phyloP scores from a whole-genome alignment of 2,113 vertebrate genomes.

The Anarhynchus alexandrinus region DNA sequence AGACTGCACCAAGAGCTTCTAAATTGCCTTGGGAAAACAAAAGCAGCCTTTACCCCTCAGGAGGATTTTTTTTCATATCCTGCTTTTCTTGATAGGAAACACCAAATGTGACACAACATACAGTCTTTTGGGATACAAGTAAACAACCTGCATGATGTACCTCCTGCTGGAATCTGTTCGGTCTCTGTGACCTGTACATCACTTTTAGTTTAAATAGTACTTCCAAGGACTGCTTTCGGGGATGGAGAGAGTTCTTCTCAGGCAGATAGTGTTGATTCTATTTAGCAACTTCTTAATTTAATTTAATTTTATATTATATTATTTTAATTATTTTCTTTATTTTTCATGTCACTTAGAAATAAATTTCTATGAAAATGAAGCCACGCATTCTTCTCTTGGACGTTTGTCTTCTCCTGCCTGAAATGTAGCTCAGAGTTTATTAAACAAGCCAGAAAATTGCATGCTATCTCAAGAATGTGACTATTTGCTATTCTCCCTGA shows the following conservation, averaged over 20 bases:
- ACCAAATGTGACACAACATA: not conserved
- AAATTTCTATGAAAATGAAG: not conserved
- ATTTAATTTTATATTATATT: not conserved
- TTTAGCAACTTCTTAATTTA: not conserved
- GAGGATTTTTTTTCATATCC: not conserved
- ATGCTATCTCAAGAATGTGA: constrained; percentile 38
- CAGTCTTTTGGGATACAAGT: not conserved
- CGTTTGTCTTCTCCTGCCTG: not conserved
- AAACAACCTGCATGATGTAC: not conserved
- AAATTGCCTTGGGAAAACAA: not conserved
- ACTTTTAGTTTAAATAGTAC: not conserved
- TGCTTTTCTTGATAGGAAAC: not conserved
- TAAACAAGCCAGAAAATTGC: constrained; percentile 33
- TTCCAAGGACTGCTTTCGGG: not conserved
- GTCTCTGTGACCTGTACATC: not conserved
- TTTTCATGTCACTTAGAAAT: not conserved
- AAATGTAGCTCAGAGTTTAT: constrained; percentile 32
- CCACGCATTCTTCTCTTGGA: not conserved
- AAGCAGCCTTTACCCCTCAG: not conserved
- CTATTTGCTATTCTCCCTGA: constrained; percentile 30
- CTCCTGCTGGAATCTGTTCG: not conserved
- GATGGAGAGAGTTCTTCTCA: not conserved
- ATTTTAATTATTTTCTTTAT: not conserved
- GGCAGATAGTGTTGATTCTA: not conserved
- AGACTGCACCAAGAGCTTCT: not conserved